Evolutionary conservation across 2,797 vertebrate genomes (phyloP).

Genomic region (Mallotus villosus): DNA sequence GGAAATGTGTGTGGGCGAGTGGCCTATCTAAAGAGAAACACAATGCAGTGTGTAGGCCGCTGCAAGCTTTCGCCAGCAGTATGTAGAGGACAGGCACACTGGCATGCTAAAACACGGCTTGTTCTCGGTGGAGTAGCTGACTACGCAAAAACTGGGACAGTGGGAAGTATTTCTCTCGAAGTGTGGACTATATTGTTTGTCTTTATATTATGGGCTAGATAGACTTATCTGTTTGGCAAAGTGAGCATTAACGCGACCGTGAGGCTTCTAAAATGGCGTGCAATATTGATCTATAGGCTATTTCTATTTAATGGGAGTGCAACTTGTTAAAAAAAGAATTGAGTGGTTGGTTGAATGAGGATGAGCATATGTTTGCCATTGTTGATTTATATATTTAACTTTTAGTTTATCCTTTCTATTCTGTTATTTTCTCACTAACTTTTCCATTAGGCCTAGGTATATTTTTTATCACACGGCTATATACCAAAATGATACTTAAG

Average conservation of each 20-base stretch:
- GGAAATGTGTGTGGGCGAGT: conserved; percentile 83
- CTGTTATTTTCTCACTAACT: too few species aligned
- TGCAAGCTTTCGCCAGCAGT: conserved; percentile 13
- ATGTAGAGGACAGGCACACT: conserved; percentile 19
- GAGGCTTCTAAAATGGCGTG: too few species aligned
- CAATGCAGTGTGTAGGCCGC: conserved; percentile 59
- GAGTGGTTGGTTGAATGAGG: neutral
- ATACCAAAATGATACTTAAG: too few species aligned
- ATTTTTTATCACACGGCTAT: neutral
- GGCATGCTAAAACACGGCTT: neutral
- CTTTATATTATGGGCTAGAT: neutral
- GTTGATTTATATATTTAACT: neutral
- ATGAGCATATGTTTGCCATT: neutral
- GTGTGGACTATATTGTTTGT: neutral
- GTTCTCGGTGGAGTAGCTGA: conserved; percentile 10
- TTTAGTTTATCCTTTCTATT: too few species aligned
- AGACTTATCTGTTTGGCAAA: neutral
- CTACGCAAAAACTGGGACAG: conserved; percentile 12
- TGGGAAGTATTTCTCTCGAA: neutral
- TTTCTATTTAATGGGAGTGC: neutral
- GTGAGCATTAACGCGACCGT: too few species aligned
- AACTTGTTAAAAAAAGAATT: neutral
- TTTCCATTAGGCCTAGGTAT: neutral
- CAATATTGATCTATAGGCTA: too few species aligned
- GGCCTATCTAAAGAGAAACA: conserved; percentile 61